phyloP scores from a whole-genome alignment of 2,888 invertebrate species.

The Nephrotoma flavescens region DNA sequence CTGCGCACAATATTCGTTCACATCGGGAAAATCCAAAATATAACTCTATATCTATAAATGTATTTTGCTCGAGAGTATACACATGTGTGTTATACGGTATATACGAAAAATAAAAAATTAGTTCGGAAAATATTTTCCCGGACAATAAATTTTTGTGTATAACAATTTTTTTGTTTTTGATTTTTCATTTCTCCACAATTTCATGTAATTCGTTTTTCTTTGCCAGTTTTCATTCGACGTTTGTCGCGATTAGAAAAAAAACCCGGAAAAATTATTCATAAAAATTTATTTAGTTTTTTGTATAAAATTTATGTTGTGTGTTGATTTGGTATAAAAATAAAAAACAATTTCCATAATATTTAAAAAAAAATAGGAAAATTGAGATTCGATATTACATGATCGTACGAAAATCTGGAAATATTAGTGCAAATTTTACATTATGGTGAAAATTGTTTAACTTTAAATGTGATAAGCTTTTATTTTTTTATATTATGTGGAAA shows the following conservation, averaged over 20 bases:
- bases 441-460: background rate
- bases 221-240: conserved; percentile 2
- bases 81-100: background rate
- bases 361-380: background rate
- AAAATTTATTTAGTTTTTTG: background rate
- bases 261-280: background rate
- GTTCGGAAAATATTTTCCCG: background rate
- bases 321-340: background rate
- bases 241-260: background rate
- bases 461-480: background rate
- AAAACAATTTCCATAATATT: background rate
- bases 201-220: conserved; percentile 1
- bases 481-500: background rate
- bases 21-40: background rate
- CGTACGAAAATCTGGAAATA: background rate
- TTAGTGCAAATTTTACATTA: background rate
- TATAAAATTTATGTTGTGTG: background rate
- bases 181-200: conserved; percentile 1
- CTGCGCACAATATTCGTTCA: background rate
- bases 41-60: background rate
- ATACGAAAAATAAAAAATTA: background rate
- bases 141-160: background rate
- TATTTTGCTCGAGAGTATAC: background rate
- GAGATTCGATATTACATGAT: background rate
- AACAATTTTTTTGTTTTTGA: background rate